These are phyloP conservation scores for Cephus nigrinus DNA, from an alignment of 2,888 invertebrate species.

Conservation along the genomic window DNA sequence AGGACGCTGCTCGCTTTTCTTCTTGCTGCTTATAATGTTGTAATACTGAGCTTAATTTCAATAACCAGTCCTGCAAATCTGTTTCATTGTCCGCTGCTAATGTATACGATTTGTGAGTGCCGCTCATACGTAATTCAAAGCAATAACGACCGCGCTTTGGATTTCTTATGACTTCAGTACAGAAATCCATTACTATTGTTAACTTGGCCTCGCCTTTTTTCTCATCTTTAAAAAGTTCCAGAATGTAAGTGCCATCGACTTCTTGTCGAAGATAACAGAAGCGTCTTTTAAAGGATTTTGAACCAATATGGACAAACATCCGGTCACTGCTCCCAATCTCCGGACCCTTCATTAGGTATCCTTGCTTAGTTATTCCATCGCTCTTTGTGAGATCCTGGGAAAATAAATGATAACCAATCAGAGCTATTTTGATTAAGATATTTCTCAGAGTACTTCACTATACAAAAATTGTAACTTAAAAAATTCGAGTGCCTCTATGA, in stretches of 20 bases:
- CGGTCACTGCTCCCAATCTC: slow-evolving; percentile 90
- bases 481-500: neutral
- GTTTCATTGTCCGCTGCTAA: slow-evolving; percentile 88
- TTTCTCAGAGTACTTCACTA: neutral
- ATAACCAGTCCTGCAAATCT: slow-evolving; percentile 87
- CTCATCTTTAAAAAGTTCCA: slow-evolving; percentile 94
- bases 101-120: slow-evolving; percentile 86
- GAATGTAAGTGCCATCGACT: slow-evolving; percentile 90
- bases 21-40: slow-evolving; percentile 86
- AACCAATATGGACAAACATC: slow-evolving; percentile 91
- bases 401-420: slow-evolving; percentile 5
- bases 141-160: slow-evolving; percentile 85
- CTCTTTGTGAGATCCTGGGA: slow-evolving; percentile 71
- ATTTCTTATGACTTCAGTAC: slow-evolving; percentile 90
- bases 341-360: slow-evolving; percentile 91
- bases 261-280: slow-evolving; percentile 92
- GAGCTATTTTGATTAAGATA: neutral
- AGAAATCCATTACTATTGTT: slow-evolving; percentile 94
- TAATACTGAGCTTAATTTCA: slow-evolving; percentile 83
- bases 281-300: slow-evolving; percentile 91
- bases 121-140: slow-evolving; percentile 89
- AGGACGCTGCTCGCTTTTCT: slow-evolving; percentile 77
- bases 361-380: slow-evolving; percentile 88
- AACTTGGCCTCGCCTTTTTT: slow-evolving; percentile 91
- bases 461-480: neutral